Evolutionary conservation across 2,797 vertebrate genomes (phyloP), one percentile per base, ranked within the genome.

Genomic region (Sarcoramphus papa): DNA sequence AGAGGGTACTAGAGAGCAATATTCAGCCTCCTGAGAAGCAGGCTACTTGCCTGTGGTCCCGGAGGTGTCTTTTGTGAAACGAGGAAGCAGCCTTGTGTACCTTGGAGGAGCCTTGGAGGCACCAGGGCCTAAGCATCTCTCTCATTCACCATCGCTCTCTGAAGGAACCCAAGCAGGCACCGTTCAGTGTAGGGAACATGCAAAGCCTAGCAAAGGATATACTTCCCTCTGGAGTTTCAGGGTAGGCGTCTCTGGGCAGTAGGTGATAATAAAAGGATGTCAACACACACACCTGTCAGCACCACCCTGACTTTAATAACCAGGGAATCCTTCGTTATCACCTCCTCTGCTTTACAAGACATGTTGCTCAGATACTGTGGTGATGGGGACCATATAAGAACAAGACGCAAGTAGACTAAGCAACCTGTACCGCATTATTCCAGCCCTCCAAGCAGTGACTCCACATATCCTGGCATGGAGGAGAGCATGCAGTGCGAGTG

Each of bases 1-100:
- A 98, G 97, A 98, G 98, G 97, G 97, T 94, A 92, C 81, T 90
- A 97, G 97, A 98, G 98, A 98, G 98, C 98, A 98, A 94, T 81
- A 89, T 82, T 97, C 93, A 91, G 80, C 56, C 88, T 97, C 88
- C 73, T 94, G 83, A 93, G 78, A 76, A 85, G 45, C 50, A 75
- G 56, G 72, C 67, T 86, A 90, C 64, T 91, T 75, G 76, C 41
- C 57, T 59, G 77, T 85, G 56, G 83, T 96, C 62, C 31, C 21
- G 6, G 60, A 92, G 45, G 70, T 80, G 43, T 53, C 73, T 84
- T 96, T 35, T 57, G n/a, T 73, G 75, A 92, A 91, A 89, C 7
- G 50, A 74, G 25, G 45, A 80, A 90, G 47, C 41, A 93, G 33
- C 8, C 23, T 6, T 45, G 9, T 2, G 10, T 76, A 65, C n/a